Evolutionary conservation across 2,797 vertebrate genomes (phyloP).

Genomic region (Sternotherus odoratus): DNA sequence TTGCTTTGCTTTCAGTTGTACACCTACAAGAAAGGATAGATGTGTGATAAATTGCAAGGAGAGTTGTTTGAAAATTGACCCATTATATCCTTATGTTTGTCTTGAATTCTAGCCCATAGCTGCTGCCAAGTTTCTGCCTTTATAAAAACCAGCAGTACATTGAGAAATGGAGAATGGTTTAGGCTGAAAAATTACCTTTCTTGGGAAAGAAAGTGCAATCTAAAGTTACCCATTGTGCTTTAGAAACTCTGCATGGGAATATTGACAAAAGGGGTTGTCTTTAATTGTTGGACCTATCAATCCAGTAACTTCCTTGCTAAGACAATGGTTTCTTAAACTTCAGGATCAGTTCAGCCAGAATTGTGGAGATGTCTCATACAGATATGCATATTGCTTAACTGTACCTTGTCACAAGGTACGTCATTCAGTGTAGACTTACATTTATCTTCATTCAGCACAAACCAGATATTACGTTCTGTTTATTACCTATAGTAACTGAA

Average conservation of each 20-base stretch:
- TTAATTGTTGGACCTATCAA: background rate
- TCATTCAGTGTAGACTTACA: background rate
- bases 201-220: background rate
- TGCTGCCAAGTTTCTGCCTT: background rate
- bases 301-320: background rate
- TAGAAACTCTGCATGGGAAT: background rate
- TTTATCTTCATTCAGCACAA: background rate
- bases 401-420: background rate
- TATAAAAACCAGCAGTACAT: background rate
- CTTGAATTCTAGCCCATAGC: background rate
- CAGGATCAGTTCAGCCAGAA: background rate
- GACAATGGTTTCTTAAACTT: background rate
- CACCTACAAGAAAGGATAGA: background rate
- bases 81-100: background rate
- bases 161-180: background rate
- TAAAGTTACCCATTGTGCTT: background rate
- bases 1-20: background rate
- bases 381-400: background rate
- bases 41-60: background rate
- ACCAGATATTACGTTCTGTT: conserved; percentile 3
- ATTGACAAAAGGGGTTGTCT: background rate
- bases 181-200: background rate
- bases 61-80: background rate
- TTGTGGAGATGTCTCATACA: background rate
- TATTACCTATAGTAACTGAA: conserved; percentile 42